phyloP scores from a whole-genome alignment of 2,113 vertebrate genomes.

The Murina feae region DNA sequence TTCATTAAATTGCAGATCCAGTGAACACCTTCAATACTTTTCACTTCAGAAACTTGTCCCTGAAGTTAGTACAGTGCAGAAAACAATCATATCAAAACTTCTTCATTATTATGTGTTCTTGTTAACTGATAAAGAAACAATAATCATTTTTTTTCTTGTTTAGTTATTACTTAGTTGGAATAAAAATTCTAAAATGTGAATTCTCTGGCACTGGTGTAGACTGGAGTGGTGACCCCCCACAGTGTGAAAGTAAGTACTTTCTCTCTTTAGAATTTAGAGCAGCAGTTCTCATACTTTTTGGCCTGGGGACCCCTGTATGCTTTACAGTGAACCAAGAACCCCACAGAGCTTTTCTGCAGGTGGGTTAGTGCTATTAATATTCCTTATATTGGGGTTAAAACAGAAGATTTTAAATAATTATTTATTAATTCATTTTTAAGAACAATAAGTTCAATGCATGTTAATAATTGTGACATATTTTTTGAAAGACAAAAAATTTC shows the following conservation, averaged over 20 bases:
- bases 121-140: not conserved
- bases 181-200: not conserved
- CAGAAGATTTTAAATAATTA: not conserved
- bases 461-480: not conserved
- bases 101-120: not conserved
- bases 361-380: not conserved
- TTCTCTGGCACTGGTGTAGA: accelerated
- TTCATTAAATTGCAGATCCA: not conserved
- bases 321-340: not conserved
- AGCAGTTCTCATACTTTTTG: not conserved
- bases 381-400: not conserved
- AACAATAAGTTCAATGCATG: not conserved
- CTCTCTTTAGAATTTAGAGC: not conserved
- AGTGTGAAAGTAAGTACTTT: conserved; percentile 47
- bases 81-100: not conserved
- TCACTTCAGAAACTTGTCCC: not conserved
- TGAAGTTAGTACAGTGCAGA: not conserved
- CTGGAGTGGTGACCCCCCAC: not conserved
- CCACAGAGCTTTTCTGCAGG: not conserved
- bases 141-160: conserved; percentile 31
- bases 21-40: not conserved
- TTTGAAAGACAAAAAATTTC: not conserved
- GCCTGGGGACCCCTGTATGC: not conserved
- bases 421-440: not conserved
- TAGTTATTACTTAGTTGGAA: conserved; percentile 35